These are phyloP conservation scores for Ypsolopha scabrella DNA, from an alignment of 2,888 invertebrate species.

Conservation along the genomic window DNA sequence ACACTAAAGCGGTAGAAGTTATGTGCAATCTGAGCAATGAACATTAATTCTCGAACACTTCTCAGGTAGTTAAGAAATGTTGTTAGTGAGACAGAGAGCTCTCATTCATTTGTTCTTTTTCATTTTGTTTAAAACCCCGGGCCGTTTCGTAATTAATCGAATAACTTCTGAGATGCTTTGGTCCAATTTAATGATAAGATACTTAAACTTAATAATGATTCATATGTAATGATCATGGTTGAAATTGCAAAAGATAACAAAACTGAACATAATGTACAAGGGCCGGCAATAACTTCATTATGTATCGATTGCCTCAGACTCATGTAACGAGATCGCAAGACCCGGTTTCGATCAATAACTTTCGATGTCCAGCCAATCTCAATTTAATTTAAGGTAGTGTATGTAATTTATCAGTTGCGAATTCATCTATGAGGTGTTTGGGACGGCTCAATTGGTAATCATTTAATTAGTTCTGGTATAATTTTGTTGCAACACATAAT, in stretches of 20 bases:
- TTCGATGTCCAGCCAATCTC: not conserved
- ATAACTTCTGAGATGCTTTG: not conserved
- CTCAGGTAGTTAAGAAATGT: conserved; percentile 2
- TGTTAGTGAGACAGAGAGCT: conserved; percentile 1
- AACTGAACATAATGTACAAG: not conserved
- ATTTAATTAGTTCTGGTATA: conserved; percentile 4
- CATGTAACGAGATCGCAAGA: not conserved
- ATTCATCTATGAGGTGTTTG: not conserved
- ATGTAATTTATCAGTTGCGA: not conserved
- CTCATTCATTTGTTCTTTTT: not conserved
- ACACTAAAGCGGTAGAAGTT: not conserved
- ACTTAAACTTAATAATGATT: not conserved
- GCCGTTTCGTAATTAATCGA: not conserved
- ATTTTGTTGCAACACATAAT: conserved; percentile 5
- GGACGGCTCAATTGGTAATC: not conserved
- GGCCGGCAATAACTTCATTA: not conserved
- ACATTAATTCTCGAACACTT: conserved; percentile 3
- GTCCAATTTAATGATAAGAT: not conserved
- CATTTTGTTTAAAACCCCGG: not conserved
- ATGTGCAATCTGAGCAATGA: conserved; percentile 7
- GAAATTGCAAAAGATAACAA: not conserved
- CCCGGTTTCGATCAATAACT: not conserved
- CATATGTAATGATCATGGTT: not conserved
- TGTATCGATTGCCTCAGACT: not conserved
- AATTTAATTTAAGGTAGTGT: not conserved